A percentile compares a stretch with the other conserved stretches of the same genome.
These are phyloP conservation scores for Achatina immaculata DNA, from an alignment of 1,140 invertebrate species.

Conservation along the genomic window DNA sequence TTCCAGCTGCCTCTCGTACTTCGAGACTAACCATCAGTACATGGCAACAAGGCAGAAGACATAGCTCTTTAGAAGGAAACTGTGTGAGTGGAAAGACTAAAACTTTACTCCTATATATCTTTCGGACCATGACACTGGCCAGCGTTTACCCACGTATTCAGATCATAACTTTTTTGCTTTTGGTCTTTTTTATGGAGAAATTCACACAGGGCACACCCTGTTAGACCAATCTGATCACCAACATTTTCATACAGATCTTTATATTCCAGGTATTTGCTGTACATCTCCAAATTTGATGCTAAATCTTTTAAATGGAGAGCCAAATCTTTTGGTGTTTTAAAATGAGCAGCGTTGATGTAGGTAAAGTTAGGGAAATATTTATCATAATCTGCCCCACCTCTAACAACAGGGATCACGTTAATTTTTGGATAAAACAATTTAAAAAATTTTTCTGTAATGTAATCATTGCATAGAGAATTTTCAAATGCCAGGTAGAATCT, in stretches of 20 bases:
- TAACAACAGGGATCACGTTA: conserved; percentile 30
- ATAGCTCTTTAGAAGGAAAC: too few relatives aligned
- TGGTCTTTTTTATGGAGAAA: not conserved
- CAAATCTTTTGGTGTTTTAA: conserved; percentile 20
- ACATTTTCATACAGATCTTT: conserved; percentile 15
- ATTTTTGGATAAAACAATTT: not conserved
- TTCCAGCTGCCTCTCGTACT: too few relatives aligned
- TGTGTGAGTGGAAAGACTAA: too few relatives aligned
- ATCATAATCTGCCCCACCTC: conserved; percentile 16
- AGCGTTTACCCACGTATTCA: not conserved
- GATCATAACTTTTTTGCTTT: not conserved
- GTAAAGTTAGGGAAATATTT: conserved; percentile 21
- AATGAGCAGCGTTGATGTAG: conserved; percentile 32
- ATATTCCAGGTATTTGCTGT: conserved; percentile 23
- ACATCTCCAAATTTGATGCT: conserved; percentile 21
- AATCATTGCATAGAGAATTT: conserved; percentile 29
- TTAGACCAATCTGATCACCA: not conserved
- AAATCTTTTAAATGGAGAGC: conserved; percentile 25
- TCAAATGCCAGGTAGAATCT: conserved; percentile 35
- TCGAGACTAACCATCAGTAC: too few relatives aligned
- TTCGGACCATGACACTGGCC: not conserved
- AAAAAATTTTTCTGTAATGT: conserved; percentile 35
- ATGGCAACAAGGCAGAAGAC: too few relatives aligned
- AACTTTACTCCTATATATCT: not conserved
- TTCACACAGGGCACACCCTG: not conserved